Evolutionary conservation across 2,113 vertebrate genomes (phyloP), one percentile per base, ranked within the genome.

Genomic region (Perccottus glenii): DNA sequence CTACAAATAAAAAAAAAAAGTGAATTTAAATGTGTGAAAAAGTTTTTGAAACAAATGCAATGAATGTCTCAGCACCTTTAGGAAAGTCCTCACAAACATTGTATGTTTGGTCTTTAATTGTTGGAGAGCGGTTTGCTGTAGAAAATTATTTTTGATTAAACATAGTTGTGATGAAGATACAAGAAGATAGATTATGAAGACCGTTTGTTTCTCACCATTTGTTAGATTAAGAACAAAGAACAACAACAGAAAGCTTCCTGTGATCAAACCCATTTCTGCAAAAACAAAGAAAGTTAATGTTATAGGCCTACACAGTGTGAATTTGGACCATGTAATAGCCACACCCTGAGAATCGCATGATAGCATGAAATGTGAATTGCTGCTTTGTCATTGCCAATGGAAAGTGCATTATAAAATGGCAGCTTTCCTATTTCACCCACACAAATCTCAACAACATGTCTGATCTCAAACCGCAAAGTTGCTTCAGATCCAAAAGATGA

Each of bases 1-100:
- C 94, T 96, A 27, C 19, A 27, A 40, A 46, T 11, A 32, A 72
- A 58, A 64, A 4, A 47, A 74, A 8, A 72, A 4, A 53, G 44
- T 46, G 47, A 16, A 44, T 33, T 5, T 14, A n/a, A 44, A 6
- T 3, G 36, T 5, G 2, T 56, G 40, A 45, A 3, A 52, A 27
- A 9, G 9, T 36, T 73, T 15, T 0, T 12, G 11, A 59, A 27
- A 56, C 42, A 36, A 12, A 56, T 36, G 53, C 16, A 40, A 36
- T 0, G 44, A 5, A 10, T 77, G 5, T 8, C 5, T 5, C 5
- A 40, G 38, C n/a, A 92, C 91, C 81, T 14, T 0, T 0, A 0
- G 19, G 48, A 1, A 1, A 5, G 56, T 92, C 90, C 70, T 90
- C 90, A 43, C 68, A 76, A 12, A 91, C 2, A 0, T 0, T 0